Conservation (phyloP, 2,797 vertebrate species). For the Knipowitschia caucasica region DNA sequence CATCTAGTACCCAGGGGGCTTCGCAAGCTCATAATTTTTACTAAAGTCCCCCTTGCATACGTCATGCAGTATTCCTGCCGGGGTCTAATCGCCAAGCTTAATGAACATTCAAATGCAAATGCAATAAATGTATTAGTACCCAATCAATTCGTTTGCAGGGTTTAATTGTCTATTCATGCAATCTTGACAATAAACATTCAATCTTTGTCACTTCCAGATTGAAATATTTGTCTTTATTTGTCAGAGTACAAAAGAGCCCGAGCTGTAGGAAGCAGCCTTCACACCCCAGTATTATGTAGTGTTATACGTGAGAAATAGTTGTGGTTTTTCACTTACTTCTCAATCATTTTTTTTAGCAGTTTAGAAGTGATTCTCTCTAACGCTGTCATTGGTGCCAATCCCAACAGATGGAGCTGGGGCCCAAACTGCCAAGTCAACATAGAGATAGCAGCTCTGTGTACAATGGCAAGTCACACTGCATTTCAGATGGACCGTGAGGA, state of each 20-base stretch:
- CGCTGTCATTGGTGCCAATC: background rate
- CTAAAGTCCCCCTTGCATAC: no score
- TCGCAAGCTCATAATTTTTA: no score
- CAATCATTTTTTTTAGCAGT: background rate
- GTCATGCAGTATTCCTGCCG: no score
- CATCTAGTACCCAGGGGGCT: no score
- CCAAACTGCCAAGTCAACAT: conserved; percentile 10
- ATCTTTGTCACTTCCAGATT: no score
- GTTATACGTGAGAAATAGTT: background rate
- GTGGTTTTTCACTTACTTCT: background rate
- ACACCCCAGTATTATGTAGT: background rate
- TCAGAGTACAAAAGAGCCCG: background rate
- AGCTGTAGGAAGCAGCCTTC: background rate
- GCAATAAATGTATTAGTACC: no score
- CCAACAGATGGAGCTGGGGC: conserved; percentile 10
- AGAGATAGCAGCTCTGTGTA: conserved; percentile 3
- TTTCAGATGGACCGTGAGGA: background rate
- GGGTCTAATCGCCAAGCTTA: no score
- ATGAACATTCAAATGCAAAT: no score
- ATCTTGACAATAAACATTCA: no score
- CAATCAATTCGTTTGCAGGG: no score
- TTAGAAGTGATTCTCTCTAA: background rate
- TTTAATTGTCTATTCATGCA: no score
- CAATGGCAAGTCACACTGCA: conserved; percentile 1
- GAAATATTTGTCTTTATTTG: no score